A percentile compares a stretch with the other conserved stretches of the same genome.
These are phyloP conservation scores for Leptinotarsa rubiginosa DNA, from an alignment of 2,888 invertebrate species.

Conservation along the genomic window DNA sequence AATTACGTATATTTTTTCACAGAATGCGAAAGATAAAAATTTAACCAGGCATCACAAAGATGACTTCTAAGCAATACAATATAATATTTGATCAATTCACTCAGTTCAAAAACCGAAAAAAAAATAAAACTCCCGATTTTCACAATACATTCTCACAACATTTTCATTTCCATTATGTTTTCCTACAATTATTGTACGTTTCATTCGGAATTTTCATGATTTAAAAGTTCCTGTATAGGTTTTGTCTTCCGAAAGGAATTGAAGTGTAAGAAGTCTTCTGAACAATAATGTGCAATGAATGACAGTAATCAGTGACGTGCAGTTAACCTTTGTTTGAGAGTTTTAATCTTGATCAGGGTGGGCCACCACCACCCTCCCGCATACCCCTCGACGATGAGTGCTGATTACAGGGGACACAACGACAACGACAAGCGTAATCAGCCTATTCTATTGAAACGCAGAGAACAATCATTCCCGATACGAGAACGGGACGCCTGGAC, in stretches of 20 bases:
- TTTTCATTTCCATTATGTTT: not conserved
- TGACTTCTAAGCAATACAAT: no score
- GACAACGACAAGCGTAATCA: constrained; percentile 61
- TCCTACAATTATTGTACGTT: not conserved
- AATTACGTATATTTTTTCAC: no score
- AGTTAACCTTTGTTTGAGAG: constrained; percentile 63
- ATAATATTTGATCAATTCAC: no score
- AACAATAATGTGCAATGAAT: constrained; percentile 42
- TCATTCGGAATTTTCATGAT: constrained; percentile 6
- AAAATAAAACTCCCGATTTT: no score
- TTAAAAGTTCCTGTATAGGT: constrained; percentile 1
- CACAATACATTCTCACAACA: not conserved
- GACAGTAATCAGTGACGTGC: constrained; percentile 51
- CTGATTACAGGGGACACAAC: constrained; percentile 54
- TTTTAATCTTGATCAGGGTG: constrained; percentile 62
- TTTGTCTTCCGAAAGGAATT: constrained; percentile 34
- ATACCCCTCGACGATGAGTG: constrained; percentile 46
- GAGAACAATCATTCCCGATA: constrained; percentile 51
- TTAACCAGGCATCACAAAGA: no score
- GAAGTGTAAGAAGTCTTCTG: constrained; percentile 44
- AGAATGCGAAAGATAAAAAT: no score
- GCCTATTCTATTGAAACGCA: constrained; percentile 59
- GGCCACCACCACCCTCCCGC: constrained; percentile 43
- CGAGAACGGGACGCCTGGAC: constrained; percentile 46
- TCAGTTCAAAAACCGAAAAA: no score